phyloP scores from a whole-genome alignment of 1,140 invertebrate species.

The Cydia splendana region DNA sequence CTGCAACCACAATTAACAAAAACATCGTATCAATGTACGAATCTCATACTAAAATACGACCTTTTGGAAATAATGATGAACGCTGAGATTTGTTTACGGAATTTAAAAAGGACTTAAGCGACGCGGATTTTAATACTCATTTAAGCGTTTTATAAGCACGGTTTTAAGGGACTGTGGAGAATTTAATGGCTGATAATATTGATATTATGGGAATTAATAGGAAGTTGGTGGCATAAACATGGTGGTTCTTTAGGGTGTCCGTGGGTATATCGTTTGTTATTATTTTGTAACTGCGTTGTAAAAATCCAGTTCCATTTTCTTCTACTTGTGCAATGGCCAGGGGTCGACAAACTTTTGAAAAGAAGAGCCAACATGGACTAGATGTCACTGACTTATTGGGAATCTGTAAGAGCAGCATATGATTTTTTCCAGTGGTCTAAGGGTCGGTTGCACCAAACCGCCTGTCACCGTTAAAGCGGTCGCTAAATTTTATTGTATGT shows the following conservation, averaged over 20 bases:
- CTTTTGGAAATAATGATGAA: not conserved
- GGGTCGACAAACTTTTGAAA: no score
- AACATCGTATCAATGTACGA: not conserved
- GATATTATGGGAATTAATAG: constrained; percentile 28
- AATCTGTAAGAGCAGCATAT: no score
- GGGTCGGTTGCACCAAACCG: no score
- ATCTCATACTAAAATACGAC: not conserved
- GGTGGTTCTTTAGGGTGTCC: not conserved
- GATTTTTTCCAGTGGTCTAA: no score
- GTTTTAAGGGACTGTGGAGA: not conserved
- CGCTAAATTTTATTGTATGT: no score
- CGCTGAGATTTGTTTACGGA: not conserved
- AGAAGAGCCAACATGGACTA: no score
- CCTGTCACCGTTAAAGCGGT: no score
- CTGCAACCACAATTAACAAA: constrained; percentile 45
- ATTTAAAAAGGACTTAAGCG: constrained; percentile 33
- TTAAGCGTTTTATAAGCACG: not conserved
- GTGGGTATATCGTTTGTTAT: not conserved
- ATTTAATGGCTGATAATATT: constrained; percentile 21
- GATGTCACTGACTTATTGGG: no score
- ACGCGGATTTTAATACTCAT: constrained; percentile 31
- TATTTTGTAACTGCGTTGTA: not conserved
- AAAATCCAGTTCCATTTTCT: not conserved
- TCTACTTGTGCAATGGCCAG: no score
- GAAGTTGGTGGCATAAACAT: constrained; percentile 24